Base-by-base conservation (phyloP, 1,140 invertebrate species). In the Aricia agestis region DNA sequence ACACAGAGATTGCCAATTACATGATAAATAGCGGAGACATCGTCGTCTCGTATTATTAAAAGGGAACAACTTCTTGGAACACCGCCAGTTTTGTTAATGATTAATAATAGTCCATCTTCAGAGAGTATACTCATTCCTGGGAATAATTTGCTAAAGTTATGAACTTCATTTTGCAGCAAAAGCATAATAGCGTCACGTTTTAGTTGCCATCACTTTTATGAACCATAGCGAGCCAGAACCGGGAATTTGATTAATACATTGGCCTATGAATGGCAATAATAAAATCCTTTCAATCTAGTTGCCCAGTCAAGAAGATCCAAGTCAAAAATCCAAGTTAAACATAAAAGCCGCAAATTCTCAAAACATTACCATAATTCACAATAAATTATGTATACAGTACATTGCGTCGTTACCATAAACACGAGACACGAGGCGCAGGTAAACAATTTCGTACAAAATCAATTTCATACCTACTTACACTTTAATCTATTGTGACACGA, bases 401-500 rank as follows among this genome's bases (percentile, higher is more conserved):
- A 52, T 52, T 13, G 10, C 10, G 11, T 52, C 45, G 45, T 52
- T 52, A 52, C 11, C 11, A 52, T 52, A 52, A 52, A 52, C 45
- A 52, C 13, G 11, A 52, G 45, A 52, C 45, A 10, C 45, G 45
- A 52, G 11, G 9, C 45, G 9, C 11, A 52, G 45, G 45, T 52
- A 52, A 52, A 52, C 45, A 52, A 52, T 52, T 52, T 52, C 13
- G 45, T 52, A 15, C 13, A 15, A 52, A 52, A 52, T 52, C 45
- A 52, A 52, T 52, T 52, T 52, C 45, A 52, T 52, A 36, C 36
- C 36, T 36, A 36, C 36, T 36, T 36, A 52, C 45, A 52, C 45
- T 52, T 52, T 52, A 52, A 52, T 52, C 45, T 52, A 13, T 52
- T 52, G 45, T 52, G 45, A 52, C 45, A 52, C 45, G 45, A 52